Percentiles rank a stretch among this genome's conserved stretches.
These are phyloP conservation scores for Periparus ater DNA, from an alignment of 2,797 vertebrate species.

Conservation along the genomic window DNA sequence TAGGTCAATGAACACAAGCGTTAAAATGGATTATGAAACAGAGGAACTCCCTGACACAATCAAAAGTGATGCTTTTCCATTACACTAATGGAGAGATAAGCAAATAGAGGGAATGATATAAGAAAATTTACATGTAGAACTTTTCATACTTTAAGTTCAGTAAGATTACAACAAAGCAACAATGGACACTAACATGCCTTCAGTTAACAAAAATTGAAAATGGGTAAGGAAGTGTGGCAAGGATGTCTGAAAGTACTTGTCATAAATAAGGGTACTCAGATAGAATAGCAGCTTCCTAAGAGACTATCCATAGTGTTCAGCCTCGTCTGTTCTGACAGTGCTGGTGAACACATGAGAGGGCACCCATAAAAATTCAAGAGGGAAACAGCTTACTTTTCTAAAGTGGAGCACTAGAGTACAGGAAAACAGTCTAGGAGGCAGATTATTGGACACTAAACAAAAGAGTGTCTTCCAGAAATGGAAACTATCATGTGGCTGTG, in stretches of 20 bases:
- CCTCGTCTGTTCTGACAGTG: not conserved
- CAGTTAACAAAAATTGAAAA: not conserved
- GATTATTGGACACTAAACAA: not conserved
- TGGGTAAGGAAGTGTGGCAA: not conserved
- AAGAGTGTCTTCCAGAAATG: not conserved
- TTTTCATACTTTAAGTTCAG: not conserved
- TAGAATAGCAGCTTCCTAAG: not conserved
- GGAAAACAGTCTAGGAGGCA: not conserved
- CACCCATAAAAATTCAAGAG: not conserved
- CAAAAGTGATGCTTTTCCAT: not conserved
- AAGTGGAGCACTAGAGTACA: not conserved
- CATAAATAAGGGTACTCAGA: not conserved
- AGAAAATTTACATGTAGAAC: not conserved
- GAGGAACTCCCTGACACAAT: not conserved
- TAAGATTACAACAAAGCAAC: not conserved
- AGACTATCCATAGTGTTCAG: not conserved
- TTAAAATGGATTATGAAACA: not conserved
- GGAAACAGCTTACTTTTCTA: not conserved
- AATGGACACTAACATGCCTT: not conserved
- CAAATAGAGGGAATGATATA: not conserved
- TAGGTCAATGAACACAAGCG: conserved; percentile 21
- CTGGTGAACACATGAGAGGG: not conserved
- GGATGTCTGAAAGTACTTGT: not conserved
- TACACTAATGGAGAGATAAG: not conserved
- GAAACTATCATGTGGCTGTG: not conserved